Evolutionary conservation across 1,140 invertebrate species (phyloP), one percentile per base, ranked within the genome.

Genomic region (Platyscapa corneri): DNA sequence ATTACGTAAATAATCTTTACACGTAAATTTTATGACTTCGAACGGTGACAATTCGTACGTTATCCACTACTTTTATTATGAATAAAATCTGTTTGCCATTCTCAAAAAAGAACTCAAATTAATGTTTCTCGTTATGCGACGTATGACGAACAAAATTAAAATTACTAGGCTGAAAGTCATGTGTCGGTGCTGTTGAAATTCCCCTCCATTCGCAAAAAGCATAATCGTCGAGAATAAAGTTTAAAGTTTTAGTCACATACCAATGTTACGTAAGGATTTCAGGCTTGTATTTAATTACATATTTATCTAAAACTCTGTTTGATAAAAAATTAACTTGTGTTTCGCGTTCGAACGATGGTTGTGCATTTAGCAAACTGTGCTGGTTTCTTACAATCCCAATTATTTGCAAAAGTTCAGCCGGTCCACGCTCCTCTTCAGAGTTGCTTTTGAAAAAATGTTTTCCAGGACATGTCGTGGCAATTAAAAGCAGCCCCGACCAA

Each of bases 1-100:
- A 42, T 42, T 27, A 10, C 27, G 23, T 74, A 42, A 39, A 42
- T 74, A 42, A 74, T 42, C 27, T 42, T 74, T 42, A 42, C 23
- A 16, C 42, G n/a, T 39, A 74, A 74, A 42, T 74, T 74, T 42
- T 74, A 74, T 42, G 70, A n/a, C 70, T 74, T 72, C 34, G n/a
- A 74, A 74, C 27, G 20, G 10, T n/a, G 37, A n/a, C 23, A 74
- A 42, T 74, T 74, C 27, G n/a, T 74, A 42, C 39, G 12, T 42
- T 70, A 1, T 70, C 10, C 3, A 74, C 37, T 42, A 74, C 3
- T 74, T 74, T 74, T 34, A 42, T 39, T 42, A 14, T 42, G 27
- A 18, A 42, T 74, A n/a, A 74, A 74, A 74, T 74, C 27, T 14
- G 23, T 74, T 74, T 42, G 37, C n/a, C 27, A 74, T 74, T 42